Percentiles rank a stretch among this genome's conserved stretches.
These are phyloP conservation scores for Prunella himalayana DNA, from an alignment of 2,113 vertebrate species.

Conservation along the genomic window DNA sequence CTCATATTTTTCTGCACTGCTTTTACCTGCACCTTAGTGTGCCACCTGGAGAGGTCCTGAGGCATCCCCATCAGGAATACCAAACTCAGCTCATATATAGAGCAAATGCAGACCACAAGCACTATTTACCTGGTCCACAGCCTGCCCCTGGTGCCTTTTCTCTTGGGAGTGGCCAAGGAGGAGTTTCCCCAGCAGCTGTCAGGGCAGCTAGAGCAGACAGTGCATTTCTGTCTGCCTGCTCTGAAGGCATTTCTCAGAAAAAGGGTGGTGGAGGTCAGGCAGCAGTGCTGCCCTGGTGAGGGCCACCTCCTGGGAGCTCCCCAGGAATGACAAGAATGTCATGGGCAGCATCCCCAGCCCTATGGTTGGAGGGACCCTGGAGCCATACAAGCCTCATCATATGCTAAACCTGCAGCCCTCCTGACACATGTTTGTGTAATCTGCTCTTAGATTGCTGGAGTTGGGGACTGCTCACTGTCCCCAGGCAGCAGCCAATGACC, in stretches of 20 bases:
- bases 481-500: background rate
- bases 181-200: background rate
- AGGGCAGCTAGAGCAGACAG: background rate
- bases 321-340: fast-evolving
- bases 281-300: background rate
- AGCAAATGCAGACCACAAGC: background rate
- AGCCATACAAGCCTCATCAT: background rate
- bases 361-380: background rate
- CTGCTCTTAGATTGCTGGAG: background rate
- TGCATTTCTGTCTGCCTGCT: background rate
- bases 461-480: fast-evolving
- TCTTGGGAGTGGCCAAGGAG: background rate
- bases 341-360: background rate
- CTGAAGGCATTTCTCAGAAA: background rate
- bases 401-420: background rate
- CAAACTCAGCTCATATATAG: background rate
- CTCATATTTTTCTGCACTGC: background rate
- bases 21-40: background rate
- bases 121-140: background rate
- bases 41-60: background rate
- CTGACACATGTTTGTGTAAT: background rate
- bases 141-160: background rate
- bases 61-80: background rate
- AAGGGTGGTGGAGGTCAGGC: background rate
- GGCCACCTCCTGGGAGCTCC: background rate